phyloP scores from a whole-genome alignment of 2,113 vertebrate genomes.

The Illadopsis cleaveri region DNA sequence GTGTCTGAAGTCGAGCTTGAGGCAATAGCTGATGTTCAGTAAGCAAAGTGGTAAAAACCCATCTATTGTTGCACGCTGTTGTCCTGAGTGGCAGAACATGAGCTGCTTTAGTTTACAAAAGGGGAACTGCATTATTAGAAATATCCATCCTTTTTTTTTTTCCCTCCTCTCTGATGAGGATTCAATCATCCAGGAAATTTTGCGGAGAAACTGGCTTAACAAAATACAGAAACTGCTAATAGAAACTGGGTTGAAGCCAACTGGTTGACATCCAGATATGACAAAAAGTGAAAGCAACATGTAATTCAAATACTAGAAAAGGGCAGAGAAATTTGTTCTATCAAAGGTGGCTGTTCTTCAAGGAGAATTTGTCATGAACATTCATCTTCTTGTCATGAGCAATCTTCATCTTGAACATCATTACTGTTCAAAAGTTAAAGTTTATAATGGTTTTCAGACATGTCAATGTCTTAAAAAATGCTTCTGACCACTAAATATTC shows the following conservation, averaged over 20 bases:
- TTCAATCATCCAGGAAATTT: not conserved
- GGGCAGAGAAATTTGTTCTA: not conserved
- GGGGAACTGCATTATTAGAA: not conserved
- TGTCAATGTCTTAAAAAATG: not conserved
- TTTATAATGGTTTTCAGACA: not conserved
- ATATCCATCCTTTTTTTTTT: not conserved
- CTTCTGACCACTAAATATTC: slow-evolving; percentile 1
- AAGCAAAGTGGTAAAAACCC: not conserved
- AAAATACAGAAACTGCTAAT: not conserved
- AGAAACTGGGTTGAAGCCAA: slow-evolving; percentile 7
- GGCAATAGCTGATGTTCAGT: not conserved
- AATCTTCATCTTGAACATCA: not conserved
- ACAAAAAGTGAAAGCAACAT: slow-evolving; percentile 25
- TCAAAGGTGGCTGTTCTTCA: not conserved
- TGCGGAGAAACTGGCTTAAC: not conserved
- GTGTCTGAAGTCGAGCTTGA: not conserved
- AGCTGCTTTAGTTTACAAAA: not conserved
- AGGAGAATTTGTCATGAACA: not conserved
- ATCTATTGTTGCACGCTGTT: not conserved
- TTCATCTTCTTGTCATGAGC: slow-evolving; percentile 1
- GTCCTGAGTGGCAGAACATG: not conserved
- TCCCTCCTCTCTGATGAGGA: not conserved
- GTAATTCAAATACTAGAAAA: slow-evolving; percentile 35
- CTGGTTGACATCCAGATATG: not conserved
- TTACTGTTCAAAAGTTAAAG: not conserved